Evolutionary conservation across 2,888 invertebrate genomes (phyloP).

Genomic region (Lithophane semibrunnea): DNA sequence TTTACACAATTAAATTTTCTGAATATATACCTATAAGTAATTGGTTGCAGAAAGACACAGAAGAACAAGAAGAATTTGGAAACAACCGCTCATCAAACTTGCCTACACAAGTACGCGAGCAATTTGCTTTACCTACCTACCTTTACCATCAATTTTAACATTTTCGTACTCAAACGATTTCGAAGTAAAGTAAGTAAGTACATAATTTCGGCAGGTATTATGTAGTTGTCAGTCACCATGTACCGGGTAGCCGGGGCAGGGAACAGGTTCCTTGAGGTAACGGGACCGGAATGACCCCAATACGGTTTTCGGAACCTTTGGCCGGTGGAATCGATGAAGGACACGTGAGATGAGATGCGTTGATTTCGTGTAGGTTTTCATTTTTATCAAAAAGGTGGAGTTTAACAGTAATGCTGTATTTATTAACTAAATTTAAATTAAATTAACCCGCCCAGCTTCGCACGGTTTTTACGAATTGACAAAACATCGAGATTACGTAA

Average conservation of each 20-base stretch:
- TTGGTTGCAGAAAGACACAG: not conserved
- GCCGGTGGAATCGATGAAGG: constrained; percentile 55
- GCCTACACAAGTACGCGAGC: not conserved
- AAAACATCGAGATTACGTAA: not conserved
- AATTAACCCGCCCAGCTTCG: not conserved
- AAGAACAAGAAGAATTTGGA: not conserved
- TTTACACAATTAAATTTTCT: not conserved
- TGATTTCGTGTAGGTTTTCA: not conserved
- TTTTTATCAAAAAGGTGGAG: not conserved
- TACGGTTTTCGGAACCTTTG: constrained; percentile 74
- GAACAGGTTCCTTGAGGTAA: constrained; percentile 74
- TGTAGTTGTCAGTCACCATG: constrained; percentile 62
- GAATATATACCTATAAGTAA: not conserved
- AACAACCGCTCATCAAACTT: not conserved
- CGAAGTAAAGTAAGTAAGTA: constrained; percentile 31
- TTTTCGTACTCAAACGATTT: constrained; percentile 53
- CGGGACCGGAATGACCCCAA: constrained; percentile 76
- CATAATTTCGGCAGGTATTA: constrained; percentile 61
- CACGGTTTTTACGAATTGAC: not conserved
- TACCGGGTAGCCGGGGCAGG: constrained; percentile 44
- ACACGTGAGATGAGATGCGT: constrained; percentile 39
- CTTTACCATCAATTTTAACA: constrained; percentile 47
- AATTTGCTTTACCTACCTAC: not conserved
- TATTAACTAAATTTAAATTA: not conserved
- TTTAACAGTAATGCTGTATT: not conserved